Conservation (phyloP, 2,888 invertebrate genomes). For the Sminthurinus aureus region DNA sequence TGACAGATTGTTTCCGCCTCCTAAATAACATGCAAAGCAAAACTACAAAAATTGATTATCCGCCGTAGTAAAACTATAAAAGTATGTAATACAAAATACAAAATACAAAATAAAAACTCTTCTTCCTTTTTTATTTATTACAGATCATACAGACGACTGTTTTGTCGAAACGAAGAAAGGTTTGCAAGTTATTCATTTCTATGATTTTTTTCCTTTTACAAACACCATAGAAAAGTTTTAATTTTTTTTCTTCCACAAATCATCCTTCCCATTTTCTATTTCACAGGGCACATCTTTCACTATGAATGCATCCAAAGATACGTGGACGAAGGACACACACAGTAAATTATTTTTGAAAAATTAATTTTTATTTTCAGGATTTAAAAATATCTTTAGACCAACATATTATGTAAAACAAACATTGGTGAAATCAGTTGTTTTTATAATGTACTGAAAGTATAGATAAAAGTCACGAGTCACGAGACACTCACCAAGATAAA, state of each 20-base stretch:
- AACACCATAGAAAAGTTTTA: neutral
- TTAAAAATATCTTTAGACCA: no score
- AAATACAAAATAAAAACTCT: neutral
- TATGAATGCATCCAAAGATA: constrained; percentile 44
- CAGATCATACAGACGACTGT: constrained; percentile 47
- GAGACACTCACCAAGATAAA: no score
- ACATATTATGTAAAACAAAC: no score
- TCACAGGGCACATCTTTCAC: constrained; percentile 52
- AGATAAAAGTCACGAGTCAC: no score
- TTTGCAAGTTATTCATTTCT: neutral
- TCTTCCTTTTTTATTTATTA: neutral
- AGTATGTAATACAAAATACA: no score
- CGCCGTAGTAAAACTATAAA: no score
- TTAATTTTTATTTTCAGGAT: no score
- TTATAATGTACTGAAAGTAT: no score
- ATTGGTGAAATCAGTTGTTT: no score
- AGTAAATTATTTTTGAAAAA: constrained; percentile 25
- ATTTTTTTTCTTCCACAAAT: neutral
- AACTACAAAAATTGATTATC: no score
- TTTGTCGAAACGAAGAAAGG: constrained; percentile 56
- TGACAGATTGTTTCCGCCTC: no score
- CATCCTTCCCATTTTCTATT: neutral
- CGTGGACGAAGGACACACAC: constrained; percentile 40
- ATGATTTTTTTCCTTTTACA: neutral
- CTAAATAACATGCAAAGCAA: no score